These are phyloP conservation scores for Variabilichromis moorii DNA, from an alignment of 2,113 vertebrate species.

Conservation along the genomic window DNA sequence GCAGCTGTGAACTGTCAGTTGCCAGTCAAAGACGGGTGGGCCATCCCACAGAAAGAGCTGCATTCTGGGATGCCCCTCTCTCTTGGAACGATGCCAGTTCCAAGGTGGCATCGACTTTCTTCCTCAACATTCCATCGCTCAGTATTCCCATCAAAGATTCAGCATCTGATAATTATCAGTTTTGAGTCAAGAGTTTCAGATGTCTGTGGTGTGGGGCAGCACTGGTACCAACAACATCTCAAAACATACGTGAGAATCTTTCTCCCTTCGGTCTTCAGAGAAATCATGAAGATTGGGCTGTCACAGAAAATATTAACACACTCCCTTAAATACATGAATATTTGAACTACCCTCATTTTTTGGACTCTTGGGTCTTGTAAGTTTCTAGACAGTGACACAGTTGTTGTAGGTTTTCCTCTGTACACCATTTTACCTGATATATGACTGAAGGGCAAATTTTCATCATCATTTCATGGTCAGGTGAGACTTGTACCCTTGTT, in stretches of 20 bases:
- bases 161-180: not conserved
- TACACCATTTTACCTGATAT: fast-evolving
- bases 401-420: not conserved
- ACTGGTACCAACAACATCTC: too few relatives aligned
- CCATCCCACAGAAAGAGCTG: not conserved
- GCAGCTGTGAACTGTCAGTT: slow-evolving; percentile 45
- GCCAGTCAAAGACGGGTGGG: not conserved
- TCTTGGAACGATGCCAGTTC: not conserved
- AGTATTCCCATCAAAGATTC: not conserved
- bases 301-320: not conserved
- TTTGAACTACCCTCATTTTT: not conserved
- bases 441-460: fast-evolving
- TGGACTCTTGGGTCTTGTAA: not conserved
- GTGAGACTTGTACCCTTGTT: not conserved
- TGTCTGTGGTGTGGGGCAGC: not conserved
- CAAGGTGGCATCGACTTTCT: slow-evolving; percentile 14
- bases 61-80: not conserved
- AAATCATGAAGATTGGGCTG: not conserved
- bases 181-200: not conserved
- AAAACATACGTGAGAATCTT: not conserved
- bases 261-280: fast-evolving
- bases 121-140: not conserved
- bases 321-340: not conserved
- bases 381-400: not conserved
- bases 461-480: not conserved